A percentile compares a stretch with the other conserved stretches of the same genome.
These are phyloP conservation scores for Petrolisthes manimaculis DNA, from an alignment of 2,888 invertebrate genomes.

Conservation along the genomic window DNA sequence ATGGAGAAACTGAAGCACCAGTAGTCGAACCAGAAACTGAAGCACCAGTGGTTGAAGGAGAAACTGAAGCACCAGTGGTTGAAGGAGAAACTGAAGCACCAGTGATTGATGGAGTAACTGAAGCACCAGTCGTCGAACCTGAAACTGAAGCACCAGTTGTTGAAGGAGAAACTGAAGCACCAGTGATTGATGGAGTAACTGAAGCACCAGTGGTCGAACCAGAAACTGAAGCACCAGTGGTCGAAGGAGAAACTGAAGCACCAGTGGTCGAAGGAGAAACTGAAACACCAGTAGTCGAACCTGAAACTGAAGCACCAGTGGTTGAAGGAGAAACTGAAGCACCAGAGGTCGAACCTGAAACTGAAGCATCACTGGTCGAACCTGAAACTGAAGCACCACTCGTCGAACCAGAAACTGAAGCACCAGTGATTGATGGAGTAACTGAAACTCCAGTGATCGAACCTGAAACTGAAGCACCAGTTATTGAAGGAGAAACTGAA, in stretches of 20 bases:
- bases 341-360: not conserved
- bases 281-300: conserved; percentile 24
- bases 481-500: not conserved
- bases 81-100: too few species aligned
- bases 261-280: not conserved
- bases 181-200: too few species aligned
- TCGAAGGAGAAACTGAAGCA: not conserved
- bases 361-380: not conserved
- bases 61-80: too few species aligned
- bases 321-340: not conserved
- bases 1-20: too few species aligned
- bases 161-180: not conserved
- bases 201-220: too few species aligned
- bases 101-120: not conserved
- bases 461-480: too few species aligned
- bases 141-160: not conserved
- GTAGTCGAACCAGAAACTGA: too few species aligned
- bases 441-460: too few species aligned
- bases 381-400: not conserved
- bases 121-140: not conserved
- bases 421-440: too few species aligned
- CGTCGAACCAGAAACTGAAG: too few species aligned
- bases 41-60: too few species aligned
- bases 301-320: conserved; percentile 9
- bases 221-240: not conserved